These are phyloP conservation scores for Leptoteleia sp. DNA, from an alignment of 1,140 invertebrate species.

Conservation along the genomic window DNA sequence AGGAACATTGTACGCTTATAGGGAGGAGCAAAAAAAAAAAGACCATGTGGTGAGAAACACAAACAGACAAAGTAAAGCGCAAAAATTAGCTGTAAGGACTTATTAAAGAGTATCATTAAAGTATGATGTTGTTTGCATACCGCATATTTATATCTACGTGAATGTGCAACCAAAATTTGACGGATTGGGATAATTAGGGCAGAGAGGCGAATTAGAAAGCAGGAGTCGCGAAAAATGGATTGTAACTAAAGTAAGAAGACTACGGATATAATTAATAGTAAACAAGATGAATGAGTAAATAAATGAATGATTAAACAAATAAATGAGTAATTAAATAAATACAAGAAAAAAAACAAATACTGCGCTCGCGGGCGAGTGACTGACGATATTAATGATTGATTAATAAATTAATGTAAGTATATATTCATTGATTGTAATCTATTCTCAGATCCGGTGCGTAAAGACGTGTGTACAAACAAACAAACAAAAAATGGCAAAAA, in stretches of 20 bases:
- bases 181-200: too few species aligned
- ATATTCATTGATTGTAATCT: constrained; percentile 67
- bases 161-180: constrained; percentile 34
- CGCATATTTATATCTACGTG: constrained; percentile 49
- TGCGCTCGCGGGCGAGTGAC: constrained; percentile 78
- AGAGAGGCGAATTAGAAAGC: too few species aligned
- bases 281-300: constrained; percentile 8
- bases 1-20: too few species aligned
- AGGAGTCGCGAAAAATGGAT: constrained; percentile 2
- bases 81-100: constrained; percentile 49
- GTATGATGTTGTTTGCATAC: constrained; percentile 44
- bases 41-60: constrained; percentile 14
- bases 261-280: constrained; percentile 16
- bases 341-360: constrained; percentile 63
- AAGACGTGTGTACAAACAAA: constrained; percentile 62
- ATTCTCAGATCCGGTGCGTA: constrained; percentile 59
- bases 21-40: constrained; percentile 44
- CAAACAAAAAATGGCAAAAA: constrained; percentile 1
- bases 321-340: constrained; percentile 16
- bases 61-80: constrained; percentile 46
- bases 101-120: constrained; percentile 43
- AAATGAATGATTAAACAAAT: constrained; percentile 21
- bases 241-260: constrained; percentile 31
- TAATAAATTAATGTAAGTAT: constrained; percentile 60
- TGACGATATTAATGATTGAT: constrained; percentile 72